Percentiles rank a stretch among this genome's conserved stretches.
Conservation (phyloP, 2,888 invertebrate genomes). For the Eupithecia exiguata region DNA sequence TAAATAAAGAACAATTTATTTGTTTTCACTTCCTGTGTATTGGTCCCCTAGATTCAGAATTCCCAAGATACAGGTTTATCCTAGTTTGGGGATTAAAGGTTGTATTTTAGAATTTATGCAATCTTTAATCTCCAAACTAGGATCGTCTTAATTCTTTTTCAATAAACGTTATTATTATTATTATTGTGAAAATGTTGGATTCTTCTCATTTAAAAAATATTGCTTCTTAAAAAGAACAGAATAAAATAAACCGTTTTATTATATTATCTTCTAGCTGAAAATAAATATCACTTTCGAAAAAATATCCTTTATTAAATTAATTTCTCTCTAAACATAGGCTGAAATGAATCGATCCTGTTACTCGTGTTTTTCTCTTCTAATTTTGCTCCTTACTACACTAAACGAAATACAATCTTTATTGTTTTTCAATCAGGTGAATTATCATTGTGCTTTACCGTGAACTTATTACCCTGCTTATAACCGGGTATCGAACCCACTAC, state of each 20-base stretch:
- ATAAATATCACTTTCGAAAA: neutral
- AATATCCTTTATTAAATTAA: neutral
- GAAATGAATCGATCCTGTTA: too few species aligned
- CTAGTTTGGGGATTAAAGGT: too few species aligned
- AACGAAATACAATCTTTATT: neutral
- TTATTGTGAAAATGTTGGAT: neutral
- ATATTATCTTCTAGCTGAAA: neutral
- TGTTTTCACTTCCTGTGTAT: neutral
- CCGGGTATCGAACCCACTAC: conserved; percentile 6
- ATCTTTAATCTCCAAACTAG: too few species aligned
- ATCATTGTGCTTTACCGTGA: neutral
- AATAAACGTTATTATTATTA: too few species aligned
- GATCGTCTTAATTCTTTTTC: too few species aligned
- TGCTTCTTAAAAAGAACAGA: too few species aligned
- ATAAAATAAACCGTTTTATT: too few species aligned
- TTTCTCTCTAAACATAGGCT: too few species aligned
- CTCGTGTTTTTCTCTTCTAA: neutral
- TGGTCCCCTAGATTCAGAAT: too few species aligned
- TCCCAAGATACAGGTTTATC: too few species aligned
- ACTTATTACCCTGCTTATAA: conserved; percentile 10
- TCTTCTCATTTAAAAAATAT: neutral
- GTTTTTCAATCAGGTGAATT: neutral
- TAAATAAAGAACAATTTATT: neutral
- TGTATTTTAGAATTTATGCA: too few species aligned
- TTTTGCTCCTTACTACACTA: neutral